Percentiles rank a stretch among this genome's conserved stretches.
Evolutionary conservation across 2,888 invertebrate genomes (phyloP).

Genomic region (Pristionchus fissidentatus): DNA sequence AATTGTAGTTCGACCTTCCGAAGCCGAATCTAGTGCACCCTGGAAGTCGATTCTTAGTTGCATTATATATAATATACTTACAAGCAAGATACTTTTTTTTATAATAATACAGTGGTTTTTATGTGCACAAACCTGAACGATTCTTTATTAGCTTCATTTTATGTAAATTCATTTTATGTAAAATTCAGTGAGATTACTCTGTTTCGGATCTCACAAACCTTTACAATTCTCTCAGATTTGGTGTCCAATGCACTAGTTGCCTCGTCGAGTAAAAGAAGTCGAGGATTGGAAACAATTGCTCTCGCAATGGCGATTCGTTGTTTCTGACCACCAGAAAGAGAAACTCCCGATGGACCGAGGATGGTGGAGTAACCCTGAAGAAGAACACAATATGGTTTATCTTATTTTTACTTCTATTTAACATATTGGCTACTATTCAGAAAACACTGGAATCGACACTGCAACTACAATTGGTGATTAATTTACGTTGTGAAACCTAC

Average conservation of each 20-base stretch:
- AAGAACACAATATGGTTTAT: background rate
- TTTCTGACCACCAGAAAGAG: slow-evolving; percentile 38
- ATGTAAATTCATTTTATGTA: no score
- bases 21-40: slow-evolving; percentile 18
- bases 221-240: slow-evolving; percentile 23
- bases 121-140: no score
- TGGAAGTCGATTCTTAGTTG: no score
- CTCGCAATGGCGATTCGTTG: slow-evolving; percentile 38
- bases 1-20: slow-evolving; percentile 32
- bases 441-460: background rate
- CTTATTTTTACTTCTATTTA: no score
- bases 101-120: no score
- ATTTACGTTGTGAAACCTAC: background rate
- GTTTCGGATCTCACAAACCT: slow-evolving; percentile 6
- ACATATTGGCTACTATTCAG: background rate
- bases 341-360: slow-evolving; percentile 29
- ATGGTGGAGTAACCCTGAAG: slow-evolving; percentile 32
- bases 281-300: slow-evolving; percentile 28
- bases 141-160: no score
- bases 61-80: no score
- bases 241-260: slow-evolving; percentile 42
- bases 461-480: background rate
- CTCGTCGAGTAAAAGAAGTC: slow-evolving; percentile 26
- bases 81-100: no score
- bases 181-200: background rate